Base-by-base conservation (phyloP, 2,888 invertebrate species). In the Drosophila monieri region DNA sequence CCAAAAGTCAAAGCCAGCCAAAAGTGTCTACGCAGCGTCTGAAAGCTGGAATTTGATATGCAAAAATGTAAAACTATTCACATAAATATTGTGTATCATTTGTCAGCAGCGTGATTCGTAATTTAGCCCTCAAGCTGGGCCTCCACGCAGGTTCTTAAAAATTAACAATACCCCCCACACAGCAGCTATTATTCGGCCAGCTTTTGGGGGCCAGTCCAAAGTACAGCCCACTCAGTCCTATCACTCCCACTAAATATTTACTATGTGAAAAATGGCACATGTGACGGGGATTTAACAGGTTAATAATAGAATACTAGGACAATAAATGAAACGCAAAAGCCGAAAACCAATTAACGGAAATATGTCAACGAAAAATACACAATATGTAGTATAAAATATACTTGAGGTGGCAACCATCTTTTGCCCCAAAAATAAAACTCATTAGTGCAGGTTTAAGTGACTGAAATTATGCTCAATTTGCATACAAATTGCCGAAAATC, bases 241-340 rank as follows among this genome's bases (percentile, higher is more conserved):
- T 2, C 51, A 9, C 37, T 23, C 32, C 43, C 32, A 55, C 39
- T 41, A 12, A 37, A 25, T 48, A 49, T 23, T 32, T 47, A 32
- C 57, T 59, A 30, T 80, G 80, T 70, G 80, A 80, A 78, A 64
- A 46, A 32, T 65, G 60, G 62, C 84, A 80, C 74, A 84, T 83
- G 76, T 65, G 69, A 56, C 73, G 41, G 54, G 35, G 64, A 69
- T 48, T 80, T 66, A 51, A 56, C 60, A 61, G 53, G 39, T 79
- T 76, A 74, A 70, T 80, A 83, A 77, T 80, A 77, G 69, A 80
- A 60, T 41, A 12, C 32, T 14, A 37, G 32, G 35, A 46, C 53
- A 43, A 47, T 44, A 39, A 18, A 25, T 23, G 57, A 61, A 43
- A 32, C 46, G 32, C 60, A 68, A 64, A 47, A 49, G 60, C 51